These are phyloP conservation scores for Cromileptes altivelis DNA, from an alignment of 2,113 vertebrate species.

Conservation along the genomic window DNA sequence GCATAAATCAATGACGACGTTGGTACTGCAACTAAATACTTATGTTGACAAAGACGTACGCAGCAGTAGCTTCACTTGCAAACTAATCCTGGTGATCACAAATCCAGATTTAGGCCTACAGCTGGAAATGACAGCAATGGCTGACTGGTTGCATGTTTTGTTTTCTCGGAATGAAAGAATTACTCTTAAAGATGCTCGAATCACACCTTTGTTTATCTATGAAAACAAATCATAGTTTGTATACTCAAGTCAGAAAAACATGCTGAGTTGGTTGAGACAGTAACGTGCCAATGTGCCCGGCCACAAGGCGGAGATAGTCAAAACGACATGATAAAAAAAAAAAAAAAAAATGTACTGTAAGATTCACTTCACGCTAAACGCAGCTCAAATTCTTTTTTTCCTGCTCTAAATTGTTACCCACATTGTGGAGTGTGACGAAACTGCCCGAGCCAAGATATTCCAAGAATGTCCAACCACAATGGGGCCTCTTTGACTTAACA, in stretches of 20 bases:
- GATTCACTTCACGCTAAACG: not conserved
- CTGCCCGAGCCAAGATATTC: slow-evolving; percentile 45
- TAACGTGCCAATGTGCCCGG: not conserved
- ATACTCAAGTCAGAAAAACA: not conserved
- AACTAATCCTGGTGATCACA: not conserved
- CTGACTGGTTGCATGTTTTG: not conserved
- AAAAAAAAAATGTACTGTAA: not conserved
- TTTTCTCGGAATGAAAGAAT: not conserved
- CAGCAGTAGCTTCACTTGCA: not conserved
- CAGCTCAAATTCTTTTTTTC: slow-evolving; percentile 14
- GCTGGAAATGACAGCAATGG: not conserved
- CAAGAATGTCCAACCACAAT: slow-evolving; percentile 60
- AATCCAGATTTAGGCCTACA: too few relatives aligned
- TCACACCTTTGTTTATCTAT: not conserved
- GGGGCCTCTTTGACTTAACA: slow-evolving; percentile 58
- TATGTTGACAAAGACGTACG: not conserved
- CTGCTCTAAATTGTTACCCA: slow-evolving; percentile 18
- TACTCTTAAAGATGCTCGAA: not conserved
- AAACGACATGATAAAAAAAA: not conserved
- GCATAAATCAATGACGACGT: too few relatives aligned
- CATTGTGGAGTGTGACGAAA: slow-evolving; percentile 55
- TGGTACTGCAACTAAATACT: too few relatives aligned
- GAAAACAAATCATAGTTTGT: not conserved
- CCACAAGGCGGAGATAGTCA: not conserved
- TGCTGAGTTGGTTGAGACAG: not conserved